Base-by-base conservation (phyloP, 2,888 invertebrate species). In the Zele albiditarsus region DNA sequence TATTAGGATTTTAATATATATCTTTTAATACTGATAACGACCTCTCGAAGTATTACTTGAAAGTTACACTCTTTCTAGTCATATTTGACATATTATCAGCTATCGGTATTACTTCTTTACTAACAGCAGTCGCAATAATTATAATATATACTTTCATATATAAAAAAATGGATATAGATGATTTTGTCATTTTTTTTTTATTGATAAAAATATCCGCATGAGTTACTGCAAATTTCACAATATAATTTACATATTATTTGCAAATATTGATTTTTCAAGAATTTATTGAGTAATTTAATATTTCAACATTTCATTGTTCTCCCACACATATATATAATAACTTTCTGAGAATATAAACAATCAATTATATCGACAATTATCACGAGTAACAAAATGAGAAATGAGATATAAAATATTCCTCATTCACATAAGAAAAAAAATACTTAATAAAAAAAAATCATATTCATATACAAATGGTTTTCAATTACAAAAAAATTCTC, bases 11-110 rank as follows among this genome's bases (percentile, higher is more conserved):
- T 58, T 28, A 53, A 5, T 14, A 14, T 20, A 58, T 63, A 42
- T 69, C 33, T 57, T 49, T 46, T 46, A n/a, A 14, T 14, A 53
- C 53, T 53, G 20, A 53, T 20, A 53, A 53, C 53, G 53, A 53
- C 53, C 53, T 53, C 53, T 53, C 6, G 20, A 2, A 4, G 53
- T 6, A 23, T 20, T 53, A 6, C 8, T 53, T 20, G 53, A n/a
- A 20, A 53, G n/a, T 20, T 20, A 53, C 2, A 20, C 16, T 4
- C 4, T 5, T 10, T 53, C 4, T 46, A 4, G 0, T 53, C 8
- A 2, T 20, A 4, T 8, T 20, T 10, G 2, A 10, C 2, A 20
- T 2, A 23, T 53, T 53, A 53, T 53, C 53, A 20, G 8, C 53
- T n/a, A 23, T 53, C 53, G 53, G 53, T 53, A 53, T n/a, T 8